Conservation (phyloP, 53 echinoderm and acorn worm genomes). For the Zoroaster sp. region DNA sequence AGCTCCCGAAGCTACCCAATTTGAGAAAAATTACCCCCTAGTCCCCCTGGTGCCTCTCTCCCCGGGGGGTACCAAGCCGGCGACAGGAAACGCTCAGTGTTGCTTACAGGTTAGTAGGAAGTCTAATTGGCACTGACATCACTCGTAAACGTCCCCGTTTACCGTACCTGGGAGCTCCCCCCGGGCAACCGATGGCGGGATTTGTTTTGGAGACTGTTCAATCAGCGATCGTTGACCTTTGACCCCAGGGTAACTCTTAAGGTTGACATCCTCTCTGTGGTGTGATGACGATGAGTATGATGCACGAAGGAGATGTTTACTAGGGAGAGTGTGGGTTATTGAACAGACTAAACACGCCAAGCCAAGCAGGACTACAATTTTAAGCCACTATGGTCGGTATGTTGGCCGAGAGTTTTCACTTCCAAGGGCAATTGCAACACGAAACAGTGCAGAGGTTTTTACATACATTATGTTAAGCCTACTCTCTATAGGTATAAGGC, state of each 20-base stretch:
- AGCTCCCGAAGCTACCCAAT: constrained; percentile 49
- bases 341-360: no score
- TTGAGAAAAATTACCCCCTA: constrained; percentile 56
- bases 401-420: no score
- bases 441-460: no score
- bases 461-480: no score
- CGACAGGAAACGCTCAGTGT: constrained; percentile 57
- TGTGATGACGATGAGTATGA: not conserved
- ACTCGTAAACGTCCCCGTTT: constrained; percentile 69
- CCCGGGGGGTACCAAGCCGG: constrained; percentile 46
- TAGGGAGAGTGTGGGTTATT: no score
- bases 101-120: constrained; percentile 51
- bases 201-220: constrained; percentile 17
- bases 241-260: constrained; percentile 11
- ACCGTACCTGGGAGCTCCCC: constrained; percentile 32
- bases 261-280: constrained; percentile 12
- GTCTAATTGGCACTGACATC: constrained; percentile 62
- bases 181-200: constrained; percentile 45
- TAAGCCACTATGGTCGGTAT: no score
- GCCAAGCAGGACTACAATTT: no score
- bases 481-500: no score
- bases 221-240: constrained; percentile 54
- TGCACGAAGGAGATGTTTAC: no score
- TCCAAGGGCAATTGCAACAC: no score
- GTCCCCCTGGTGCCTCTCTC: constrained; percentile 27